Percentiles rank a stretch among this genome's conserved stretches.
phyloP scores from a whole-genome alignment of 2,797 vertebrate genomes.

The Syngnathus acus region DNA sequence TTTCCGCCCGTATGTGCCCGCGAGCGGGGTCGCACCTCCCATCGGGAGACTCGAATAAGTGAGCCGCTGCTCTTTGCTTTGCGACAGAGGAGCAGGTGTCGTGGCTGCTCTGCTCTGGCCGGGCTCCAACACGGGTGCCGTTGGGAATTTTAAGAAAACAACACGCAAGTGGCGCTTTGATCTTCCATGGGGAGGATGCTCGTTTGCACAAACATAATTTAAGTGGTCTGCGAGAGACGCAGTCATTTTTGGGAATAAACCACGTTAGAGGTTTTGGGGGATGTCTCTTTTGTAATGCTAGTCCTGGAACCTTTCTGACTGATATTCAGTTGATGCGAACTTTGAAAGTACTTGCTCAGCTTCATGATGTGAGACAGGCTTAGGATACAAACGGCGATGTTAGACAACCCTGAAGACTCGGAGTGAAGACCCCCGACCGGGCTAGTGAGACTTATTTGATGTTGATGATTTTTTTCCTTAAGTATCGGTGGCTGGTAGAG shows the following conservation, averaged over 20 bases:
- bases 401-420: no score
- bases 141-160: conserved; percentile 1
- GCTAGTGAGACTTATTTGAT: no score
- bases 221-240: conserved; percentile 5
- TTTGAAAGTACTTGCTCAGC: not conserved
- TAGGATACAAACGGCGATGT: not conserved
- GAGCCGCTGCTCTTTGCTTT: conserved; percentile 32
- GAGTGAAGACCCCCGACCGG: no score
- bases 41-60: conserved; percentile 26
- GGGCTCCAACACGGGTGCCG: conserved; percentile 5
- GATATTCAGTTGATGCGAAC: not conserved
- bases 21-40: conserved; percentile 36
- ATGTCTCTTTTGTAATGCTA: no score
- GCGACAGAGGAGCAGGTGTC: conserved; percentile 33
- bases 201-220: conserved; percentile 10
- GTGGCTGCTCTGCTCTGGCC: conserved; percentile 29
- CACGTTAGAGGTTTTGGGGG: no score
- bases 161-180: not conserved
- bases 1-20: conserved; percentile 7
- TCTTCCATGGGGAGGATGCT: not conserved
- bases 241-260: no score
- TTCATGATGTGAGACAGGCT: not conserved
- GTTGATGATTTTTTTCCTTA: no score
- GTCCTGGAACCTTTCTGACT: not conserved
- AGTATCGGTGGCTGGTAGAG: no score